Evolutionary conservation across 2,888 invertebrate genomes (phyloP).

Genomic region (Pseudococcus longispinus): DNA sequence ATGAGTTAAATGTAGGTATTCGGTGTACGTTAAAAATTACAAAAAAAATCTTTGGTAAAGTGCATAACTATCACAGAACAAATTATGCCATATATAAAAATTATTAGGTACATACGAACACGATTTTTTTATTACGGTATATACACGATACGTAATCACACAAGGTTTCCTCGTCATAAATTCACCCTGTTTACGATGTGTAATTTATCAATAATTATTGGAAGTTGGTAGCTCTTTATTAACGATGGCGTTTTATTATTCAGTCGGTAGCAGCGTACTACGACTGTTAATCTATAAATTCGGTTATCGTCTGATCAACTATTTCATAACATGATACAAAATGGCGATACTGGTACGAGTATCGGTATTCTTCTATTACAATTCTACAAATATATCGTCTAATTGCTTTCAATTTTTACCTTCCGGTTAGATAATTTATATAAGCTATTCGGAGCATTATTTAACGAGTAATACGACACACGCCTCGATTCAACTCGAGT

Average conservation of each 20-base stretch:
- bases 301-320: not conserved
- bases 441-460: not conserved
- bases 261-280: not conserved
- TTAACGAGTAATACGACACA: not conserved
- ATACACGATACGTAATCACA: not conserved
- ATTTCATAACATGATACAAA: not conserved
- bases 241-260: not conserved
- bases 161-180: not conserved
- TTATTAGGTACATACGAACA: slow-evolving; percentile 23
- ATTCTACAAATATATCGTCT: not conserved
- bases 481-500: not conserved
- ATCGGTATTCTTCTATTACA: not conserved
- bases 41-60: slow-evolving; percentile 51
- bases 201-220: not conserved
- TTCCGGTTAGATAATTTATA: not conserved
- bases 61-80: slow-evolving; percentile 51
- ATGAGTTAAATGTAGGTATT: not conserved
- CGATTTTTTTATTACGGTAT: not conserved
- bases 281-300: not conserved
- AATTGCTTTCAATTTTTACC: slow-evolving; percentile 9
- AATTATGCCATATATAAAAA: slow-evolving; percentile 22
- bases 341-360: not conserved
- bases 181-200: slow-evolving; percentile 33
- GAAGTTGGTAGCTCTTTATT: not conserved
- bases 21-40: not conserved